Percentiles rank a stretch among this genome's conserved stretches.
Conservation (phyloP, 2,888 invertebrate species). For the Drosophila koepferae region DNA sequence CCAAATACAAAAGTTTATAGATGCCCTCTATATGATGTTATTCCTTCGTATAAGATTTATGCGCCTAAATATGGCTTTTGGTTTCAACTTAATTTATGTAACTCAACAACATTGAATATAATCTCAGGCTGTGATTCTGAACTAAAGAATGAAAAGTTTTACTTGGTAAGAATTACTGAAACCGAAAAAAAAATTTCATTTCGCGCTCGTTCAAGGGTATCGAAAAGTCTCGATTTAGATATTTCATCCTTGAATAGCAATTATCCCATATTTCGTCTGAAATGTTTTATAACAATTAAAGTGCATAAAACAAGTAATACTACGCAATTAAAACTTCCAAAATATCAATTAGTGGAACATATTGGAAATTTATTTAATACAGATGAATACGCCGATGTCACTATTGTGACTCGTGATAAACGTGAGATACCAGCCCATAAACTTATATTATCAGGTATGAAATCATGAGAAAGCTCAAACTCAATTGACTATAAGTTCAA, state of each 20-base stretch:
- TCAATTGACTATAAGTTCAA: not conserved
- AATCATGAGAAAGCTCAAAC: not conserved
- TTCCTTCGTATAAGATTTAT: too few species aligned
- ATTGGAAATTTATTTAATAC: not conserved
- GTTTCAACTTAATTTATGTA: not conserved
- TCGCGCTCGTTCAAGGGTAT: too few species aligned
- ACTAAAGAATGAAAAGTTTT: too few species aligned
- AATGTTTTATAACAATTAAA: too few species aligned
- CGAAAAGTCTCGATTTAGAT: too few species aligned
- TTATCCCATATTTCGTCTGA: too few species aligned
- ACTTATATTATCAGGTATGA: not conserved
- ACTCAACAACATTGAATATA: too few species aligned
- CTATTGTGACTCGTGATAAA: not conserved
- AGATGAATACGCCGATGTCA: not conserved
- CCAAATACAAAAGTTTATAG: not conserved
- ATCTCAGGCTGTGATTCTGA: too few species aligned
- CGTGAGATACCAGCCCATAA: not conserved
- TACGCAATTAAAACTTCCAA: not conserved
- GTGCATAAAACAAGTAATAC: too few species aligned
- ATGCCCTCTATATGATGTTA: accelerated
- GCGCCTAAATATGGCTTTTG: not conserved
- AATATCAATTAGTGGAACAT: not conserved
- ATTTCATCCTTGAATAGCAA: too few species aligned
- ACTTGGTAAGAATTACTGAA: too few species aligned
- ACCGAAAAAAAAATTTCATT: too few species aligned